These are phyloP conservation scores for Drosophila macrothrix DNA, from an alignment of 2,888 invertebrate species.

Conservation along the genomic window DNA sequence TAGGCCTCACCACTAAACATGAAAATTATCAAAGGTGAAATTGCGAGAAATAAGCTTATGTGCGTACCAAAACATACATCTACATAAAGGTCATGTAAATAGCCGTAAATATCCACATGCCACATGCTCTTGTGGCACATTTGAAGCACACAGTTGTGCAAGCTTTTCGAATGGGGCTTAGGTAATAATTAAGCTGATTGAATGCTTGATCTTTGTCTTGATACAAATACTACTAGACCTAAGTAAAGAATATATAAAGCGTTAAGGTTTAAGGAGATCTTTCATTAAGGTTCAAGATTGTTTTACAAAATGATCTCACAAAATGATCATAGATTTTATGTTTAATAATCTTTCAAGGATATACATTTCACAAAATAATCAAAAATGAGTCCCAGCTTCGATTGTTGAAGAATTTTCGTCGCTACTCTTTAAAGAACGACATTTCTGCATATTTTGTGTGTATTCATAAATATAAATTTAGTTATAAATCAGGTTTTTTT, in stretches of 20 bases:
- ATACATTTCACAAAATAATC: too few relatives aligned
- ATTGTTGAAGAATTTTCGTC: neutral
- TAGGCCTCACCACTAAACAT: conserved; percentile 58
- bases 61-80: conserved; percentile 51
- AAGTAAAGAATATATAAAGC: neutral
- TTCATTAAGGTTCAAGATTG: too few relatives aligned
- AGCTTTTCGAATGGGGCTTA: neutral
- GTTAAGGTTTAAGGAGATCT: neutral
- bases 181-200: neutral
- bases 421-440: neutral
- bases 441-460: neutral
- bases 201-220: neutral
- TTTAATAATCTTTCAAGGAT: neutral
- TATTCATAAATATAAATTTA: neutral
- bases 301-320: too few relatives aligned
- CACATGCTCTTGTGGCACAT: neutral
- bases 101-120: neutral
- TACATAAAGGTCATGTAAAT: conserved; percentile 26
- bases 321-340: neutral
- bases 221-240: neutral
- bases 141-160: neutral
- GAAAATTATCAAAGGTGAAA: conserved; percentile 71
- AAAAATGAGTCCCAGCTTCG: neutral
- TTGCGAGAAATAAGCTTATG: conserved; percentile 67
- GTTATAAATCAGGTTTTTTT: neutral